phyloP scores from a whole-genome alignment of 1,140 invertebrate genomes.

The Neodiprion pinetum region DNA sequence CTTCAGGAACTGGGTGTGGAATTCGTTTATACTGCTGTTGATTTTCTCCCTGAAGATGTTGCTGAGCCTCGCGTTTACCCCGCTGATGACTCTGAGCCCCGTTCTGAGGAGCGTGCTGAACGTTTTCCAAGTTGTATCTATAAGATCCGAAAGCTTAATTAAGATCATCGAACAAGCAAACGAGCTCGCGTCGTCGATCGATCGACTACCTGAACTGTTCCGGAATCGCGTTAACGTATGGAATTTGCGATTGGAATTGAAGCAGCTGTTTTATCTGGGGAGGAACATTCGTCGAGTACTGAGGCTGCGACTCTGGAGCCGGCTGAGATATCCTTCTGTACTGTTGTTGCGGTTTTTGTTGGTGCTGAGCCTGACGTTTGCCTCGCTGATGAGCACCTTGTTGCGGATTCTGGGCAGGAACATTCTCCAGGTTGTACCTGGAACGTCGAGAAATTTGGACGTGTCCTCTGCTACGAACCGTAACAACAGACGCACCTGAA shows the following conservation, averaged over 20 bases:
- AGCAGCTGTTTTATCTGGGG: slow-evolving; percentile 45
- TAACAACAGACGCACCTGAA: slow-evolving; percentile 42
- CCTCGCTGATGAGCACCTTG: not conserved
- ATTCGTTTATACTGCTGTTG: slow-evolving; percentile 42
- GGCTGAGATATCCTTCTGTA: slow-evolving; percentile 45
- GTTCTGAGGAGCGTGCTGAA: not conserved
- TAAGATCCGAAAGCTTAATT: not conserved
- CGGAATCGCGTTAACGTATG: slow-evolving; percentile 56
- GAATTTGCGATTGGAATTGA: slow-evolving; percentile 52
- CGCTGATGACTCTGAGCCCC: slow-evolving; percentile 23
- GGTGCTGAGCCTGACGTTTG: slow-evolving; percentile 31
- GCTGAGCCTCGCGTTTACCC: slow-evolving; percentile 34
- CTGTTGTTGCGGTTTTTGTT: slow-evolving; percentile 28
- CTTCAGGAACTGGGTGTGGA: slow-evolving; percentile 42
- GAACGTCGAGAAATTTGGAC: not conserved
- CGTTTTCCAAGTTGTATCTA: not conserved
- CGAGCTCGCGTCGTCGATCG: not conserved
- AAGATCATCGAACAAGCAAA: not conserved
- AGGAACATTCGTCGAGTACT: slow-evolving; percentile 35
- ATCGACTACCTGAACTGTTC: slow-evolving; percentile 52
- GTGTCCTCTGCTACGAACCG: no score
- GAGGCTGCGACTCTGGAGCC: slow-evolving; percentile 35
- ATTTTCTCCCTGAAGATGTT: slow-evolving; percentile 27
- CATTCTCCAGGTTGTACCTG: not conserved
- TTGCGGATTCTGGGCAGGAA: slow-evolving; percentile 1